Evolutionary conservation across 1,140 invertebrate genomes (phyloP), one percentile per base, ranked within the genome.

Genomic region (Branchinecta lynchi): DNA sequence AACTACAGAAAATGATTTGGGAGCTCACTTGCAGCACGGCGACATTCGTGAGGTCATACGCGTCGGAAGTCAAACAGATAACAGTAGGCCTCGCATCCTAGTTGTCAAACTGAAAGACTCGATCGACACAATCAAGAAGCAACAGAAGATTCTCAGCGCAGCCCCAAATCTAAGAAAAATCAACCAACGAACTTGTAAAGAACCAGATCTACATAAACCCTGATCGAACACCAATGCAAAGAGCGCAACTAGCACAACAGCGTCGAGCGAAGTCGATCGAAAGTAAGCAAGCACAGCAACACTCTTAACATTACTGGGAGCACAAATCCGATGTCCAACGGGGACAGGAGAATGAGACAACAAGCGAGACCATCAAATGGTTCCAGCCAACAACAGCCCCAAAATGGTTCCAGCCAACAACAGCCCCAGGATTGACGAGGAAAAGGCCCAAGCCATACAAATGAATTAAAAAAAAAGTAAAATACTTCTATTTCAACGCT

Each of bases 401-500:
- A 51, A 51, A 51, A 51, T 51, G 46, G 46, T 51, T 51, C 46
- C 46, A 51, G 46, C 46, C 46, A 51, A 51, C 46, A n/a, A 51
- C 46, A 51, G 46, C 46, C 46, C 46, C 46, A 51, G n/a, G n/a
- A 51, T 51, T 51, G 46, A 51, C 46, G 46, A 51, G 46, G 46
- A 51, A 51, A 51, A 51, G 46, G 46, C 46, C 46, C 46, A 51
- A 9, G 46, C 46, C 46, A 51, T 51, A 51, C 46, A 51, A 51
- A 51, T 51, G 46, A 51, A 51, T 51, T n/a, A 9, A 51, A 51
- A 51, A 51, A n/a, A 51, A 51, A 51, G n/a, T 68, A 43, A 68
- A 68, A 68, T 68, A n/a, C 67, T 17, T 68, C 32, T 68, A 43
- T 68, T 68, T 68, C 43, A 68, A 68, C 67, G 9, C 67, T 21